Base-by-base conservation (phyloP, 2,797 vertebrate genomes). In the Chaenodraco wilsoni region DNA sequence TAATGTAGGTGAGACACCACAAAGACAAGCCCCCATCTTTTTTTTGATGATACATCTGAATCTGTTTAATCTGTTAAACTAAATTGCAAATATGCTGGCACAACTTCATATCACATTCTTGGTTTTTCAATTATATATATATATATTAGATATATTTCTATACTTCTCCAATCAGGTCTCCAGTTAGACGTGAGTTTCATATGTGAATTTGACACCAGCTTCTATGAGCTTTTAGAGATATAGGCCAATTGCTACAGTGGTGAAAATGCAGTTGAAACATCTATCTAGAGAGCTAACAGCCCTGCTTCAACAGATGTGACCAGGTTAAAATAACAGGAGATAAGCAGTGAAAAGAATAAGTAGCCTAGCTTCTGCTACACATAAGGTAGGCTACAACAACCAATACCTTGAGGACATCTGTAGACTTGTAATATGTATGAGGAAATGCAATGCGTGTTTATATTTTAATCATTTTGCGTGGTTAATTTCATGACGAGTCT, bases 251-350 rank as follows among this genome's bases (percentile, higher is more conserved):
- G 70, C 62, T 46, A 63, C 40, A 31, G 46, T 5, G 8, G 58
- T 50, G 65, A 60, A 72, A 7, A 46, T 27, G 66, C 66, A 44
- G 50, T 68, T 41, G 69, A 83, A 80, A 81, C 73, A 82, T 87
- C 66, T 75, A 40, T 84, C 64, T 52, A 13, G 57, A 56, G 81
- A 87, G 87, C 82, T 81, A 83, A 60, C 43, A 76, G 76, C 65
- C 71, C 55, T 65, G 69, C 63, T 80, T 76, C 79, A 91, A 88
- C 90, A 92, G 72, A 81, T 89, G 87, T 89, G 91, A 90, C 88
- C 88, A 89, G 88, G 89, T 91, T 90, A 91, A 59, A 88, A 90
- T 50, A 93, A 91, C 87, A 86, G 60, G 9, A 85, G 88, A 87
- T 86, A 89, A 84, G 87, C 69, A 48, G 70, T 15, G 52, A 37